Evolutionary conservation across 2,888 invertebrate species (phyloP), one percentile per base, ranked within the genome.

Genomic region (Phengaris arion): DNA sequence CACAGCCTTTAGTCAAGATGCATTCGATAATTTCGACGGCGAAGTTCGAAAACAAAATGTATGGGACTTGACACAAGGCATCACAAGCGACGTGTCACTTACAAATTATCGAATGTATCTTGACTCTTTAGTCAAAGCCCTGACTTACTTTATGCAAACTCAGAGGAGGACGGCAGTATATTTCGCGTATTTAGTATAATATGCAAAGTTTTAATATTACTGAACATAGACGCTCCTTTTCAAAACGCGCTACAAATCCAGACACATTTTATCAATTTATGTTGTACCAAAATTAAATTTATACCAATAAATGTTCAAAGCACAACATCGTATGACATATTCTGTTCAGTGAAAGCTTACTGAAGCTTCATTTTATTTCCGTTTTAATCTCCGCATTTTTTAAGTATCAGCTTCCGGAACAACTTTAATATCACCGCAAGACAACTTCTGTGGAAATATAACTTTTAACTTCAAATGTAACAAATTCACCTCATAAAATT

Each of bases 321-420:
- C 35, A 45, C 13, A 64, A 6, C 35, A 64, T 64, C 59, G 59
- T 64, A 22, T 64, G 10, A 64, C 35, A 64, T 64, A 64, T 64
- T 64, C 59, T 64, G 59, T 7, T 64, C n/a, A n/a, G 59, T 64
- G 35, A 64, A 35, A 22, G 64, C 35, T 64, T 12, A 64, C 64
- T 12, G 12, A 35, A 64, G 64, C 64, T 64, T 12, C 12, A 35
- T 9, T 64, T 64, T 64, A 64, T 64, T 64, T 64, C 35, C 35
- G 64, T 64, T 64, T 64, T 64, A 64, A 64, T 64, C 35, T 64
- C 59, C 59, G 59, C 22, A 22, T 59, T 22, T 59, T 59, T 59
- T 59, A 59, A 59, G 22, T 59, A 59, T 22, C 15, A 22, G 10
- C 35, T 59, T 59, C 59, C 35, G 22, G 59, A 35, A 35, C 59